Base-by-base conservation (phyloP, 2,113 vertebrate genomes). In the Reinhardtius hippoglossoides region DNA sequence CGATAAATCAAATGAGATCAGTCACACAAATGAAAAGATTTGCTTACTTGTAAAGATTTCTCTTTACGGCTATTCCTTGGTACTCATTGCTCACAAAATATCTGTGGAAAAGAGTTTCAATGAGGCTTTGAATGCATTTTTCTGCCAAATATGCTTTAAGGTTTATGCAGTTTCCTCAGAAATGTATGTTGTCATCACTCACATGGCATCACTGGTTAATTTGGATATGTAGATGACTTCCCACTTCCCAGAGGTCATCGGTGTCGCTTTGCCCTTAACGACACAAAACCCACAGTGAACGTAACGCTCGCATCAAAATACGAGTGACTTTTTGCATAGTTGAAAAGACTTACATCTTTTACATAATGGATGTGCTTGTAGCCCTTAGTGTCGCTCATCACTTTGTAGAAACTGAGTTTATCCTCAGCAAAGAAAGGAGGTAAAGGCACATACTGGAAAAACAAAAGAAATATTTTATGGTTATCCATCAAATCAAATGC, bases 351-450 rank as follows among this genome's bases (percentile, higher is more conserved):
- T 83, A 95, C 95, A 46, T 90, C 87, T 74, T 88, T 93, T 8
- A 95, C 86, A 83, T 95, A 95, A 93, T 99, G 97, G 86, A 99
- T 96, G 85, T 99, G 98, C 93, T 98, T 99, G 90, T 97, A 99
- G 80, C 97, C 97, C 72, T 91, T 84, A 75, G 90, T 91, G 91
- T 97, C 95, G 58, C 97, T 98, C 95, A 97, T 96, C 88, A 99
- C 95, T 94, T 97, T 97, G 94, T 98, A 99, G 93, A 98, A 99
- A 67, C 95, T 97, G 80, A 87, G 90, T 64, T 94, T 91, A 84
- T 99, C 97, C 46, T 94, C 93, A 76, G 96, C 94, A 91, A 99
- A 98, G 93, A 95, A 95, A 44, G 97, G 95, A 78, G 94, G 77
- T 69, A 96, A 94, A 67, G 97, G 95, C 81, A 93, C 92, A 80